Conservation (phyloP, 2,113 vertebrate genomes). For the Pelmatolapia mariae region DNA sequence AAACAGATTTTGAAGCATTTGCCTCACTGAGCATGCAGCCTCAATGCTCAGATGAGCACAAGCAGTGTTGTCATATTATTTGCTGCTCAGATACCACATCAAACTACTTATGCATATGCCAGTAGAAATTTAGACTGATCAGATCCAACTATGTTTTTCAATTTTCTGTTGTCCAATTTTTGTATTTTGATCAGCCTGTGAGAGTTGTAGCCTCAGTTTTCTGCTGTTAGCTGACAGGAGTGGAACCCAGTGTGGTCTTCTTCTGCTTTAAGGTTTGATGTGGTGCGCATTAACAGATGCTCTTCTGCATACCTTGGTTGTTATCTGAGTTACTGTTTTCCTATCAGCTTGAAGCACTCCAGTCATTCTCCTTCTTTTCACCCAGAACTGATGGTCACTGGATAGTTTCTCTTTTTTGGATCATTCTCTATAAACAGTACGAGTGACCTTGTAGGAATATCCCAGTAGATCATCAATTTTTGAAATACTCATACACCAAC, state of each 20-base stretch:
- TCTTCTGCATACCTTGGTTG: background rate
- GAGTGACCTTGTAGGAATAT: background rate
- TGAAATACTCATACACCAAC: background rate
- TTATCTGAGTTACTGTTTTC: background rate
- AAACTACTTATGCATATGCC: background rate
- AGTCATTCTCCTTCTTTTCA: background rate
- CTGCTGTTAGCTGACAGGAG: background rate
- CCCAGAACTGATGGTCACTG: background rate
- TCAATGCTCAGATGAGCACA: background rate
- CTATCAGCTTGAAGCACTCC: background rate
- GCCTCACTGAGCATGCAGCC: background rate
- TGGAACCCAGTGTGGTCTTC: background rate
- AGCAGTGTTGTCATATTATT: background rate
- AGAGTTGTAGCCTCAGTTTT: background rate
- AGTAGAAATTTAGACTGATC: background rate
- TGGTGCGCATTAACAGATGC: rapidly evolving
- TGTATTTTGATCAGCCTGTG: background rate
- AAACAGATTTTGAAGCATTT: background rate
- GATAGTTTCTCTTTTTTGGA: background rate
- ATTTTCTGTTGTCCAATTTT: background rate
- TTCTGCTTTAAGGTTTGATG: background rate
- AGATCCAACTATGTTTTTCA: background rate
- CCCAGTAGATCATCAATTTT: background rate
- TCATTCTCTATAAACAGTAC: background rate
- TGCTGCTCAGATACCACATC: background rate